Evolutionary conservation across 2,113 vertebrate species (phyloP), one percentile per base, ranked within the genome.

Genomic region (Clarias magur): DNA sequence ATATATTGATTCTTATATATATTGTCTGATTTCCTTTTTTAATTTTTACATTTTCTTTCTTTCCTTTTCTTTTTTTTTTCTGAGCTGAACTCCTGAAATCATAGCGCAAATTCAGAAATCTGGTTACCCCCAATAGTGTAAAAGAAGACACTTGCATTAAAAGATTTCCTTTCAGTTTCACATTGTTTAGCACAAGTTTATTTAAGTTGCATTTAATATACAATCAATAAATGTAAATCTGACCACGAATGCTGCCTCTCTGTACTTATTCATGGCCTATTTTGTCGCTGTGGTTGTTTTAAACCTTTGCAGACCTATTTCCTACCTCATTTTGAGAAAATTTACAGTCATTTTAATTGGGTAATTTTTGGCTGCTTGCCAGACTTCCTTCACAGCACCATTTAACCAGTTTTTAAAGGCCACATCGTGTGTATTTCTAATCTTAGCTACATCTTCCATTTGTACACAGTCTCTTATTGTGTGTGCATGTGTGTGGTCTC

Each of bases 311-410:
- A 12, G 25, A 65, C 62, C n/a, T 34, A 34, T 34, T 34, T 34
- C 30, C 30, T 65, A 27, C 25, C 13, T 42, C 17, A 53, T 72
- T 83, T 88, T 86, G 88, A 88, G 89, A 2, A 70, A 70, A 30
- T 70, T 7, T 27, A 67, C 3, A 67, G 27, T 15, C 15, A 34
- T 30, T 16, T 16, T 68, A 13, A 16, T 67, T 12, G 3, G 27
- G 4, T 15, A 16, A 27, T 68, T 68, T 48, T 16, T 67, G 25
- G 3, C n/a, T 27, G 25, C 27, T 67, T 12, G n/a, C 12, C n/a
- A 67, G 65, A 67, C 27, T 67, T 27, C 25, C 8, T 62, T 62
- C 60, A 23, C 11, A 4, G 3, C 25, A 67, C 12, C 3, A 30
- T 17, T 2, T 17, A 30, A 34, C 6, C 27, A 38, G 30, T 38